Evolutionary conservation across 2,888 invertebrate genomes (phyloP).

Genomic region (Dilophus febrilis): DNA sequence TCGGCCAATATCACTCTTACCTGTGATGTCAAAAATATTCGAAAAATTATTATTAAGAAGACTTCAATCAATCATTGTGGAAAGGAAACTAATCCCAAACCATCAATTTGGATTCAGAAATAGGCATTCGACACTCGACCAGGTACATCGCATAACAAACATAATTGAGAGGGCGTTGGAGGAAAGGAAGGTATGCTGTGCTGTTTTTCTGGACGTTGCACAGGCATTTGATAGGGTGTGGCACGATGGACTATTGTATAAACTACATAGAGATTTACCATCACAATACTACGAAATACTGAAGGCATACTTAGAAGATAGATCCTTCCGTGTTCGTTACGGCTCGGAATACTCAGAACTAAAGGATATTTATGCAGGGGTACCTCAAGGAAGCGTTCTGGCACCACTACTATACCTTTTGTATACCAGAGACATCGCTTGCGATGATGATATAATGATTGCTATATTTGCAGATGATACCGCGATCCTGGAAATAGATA

Average conservation of each 20-base stretch:
- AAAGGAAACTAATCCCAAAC: neutral
- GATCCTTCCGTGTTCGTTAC: neutral
- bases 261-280: too few species aligned
- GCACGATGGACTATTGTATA: too few species aligned
- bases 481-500: too few species aligned
- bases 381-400: neutral
- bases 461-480: neutral
- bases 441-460: neutral
- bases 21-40: slow-evolving; percentile 13
- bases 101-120: slow-evolving; percentile 10
- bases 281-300: too few species aligned
- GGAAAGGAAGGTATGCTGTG: slow-evolving; percentile 3
- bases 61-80: slow-evolving; percentile 7
- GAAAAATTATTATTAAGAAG: slow-evolving; percentile 13
- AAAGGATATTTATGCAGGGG: neutral
- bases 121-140: slow-evolving; percentile 9
- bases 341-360: neutral
- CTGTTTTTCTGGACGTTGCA: slow-evolving; percentile 5
- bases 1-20: slow-evolving; percentile 13
- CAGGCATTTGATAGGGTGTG: slow-evolving; percentile 4
- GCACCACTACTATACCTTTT: neutral
- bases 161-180: slow-evolving; percentile 4
- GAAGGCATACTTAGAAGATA: neutral
- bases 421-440: neutral
- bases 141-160: slow-evolving; percentile 7